Evolutionary conservation across 2,797 vertebrate species (phyloP).

Genomic region (Notamacropus eugenii): DNA sequence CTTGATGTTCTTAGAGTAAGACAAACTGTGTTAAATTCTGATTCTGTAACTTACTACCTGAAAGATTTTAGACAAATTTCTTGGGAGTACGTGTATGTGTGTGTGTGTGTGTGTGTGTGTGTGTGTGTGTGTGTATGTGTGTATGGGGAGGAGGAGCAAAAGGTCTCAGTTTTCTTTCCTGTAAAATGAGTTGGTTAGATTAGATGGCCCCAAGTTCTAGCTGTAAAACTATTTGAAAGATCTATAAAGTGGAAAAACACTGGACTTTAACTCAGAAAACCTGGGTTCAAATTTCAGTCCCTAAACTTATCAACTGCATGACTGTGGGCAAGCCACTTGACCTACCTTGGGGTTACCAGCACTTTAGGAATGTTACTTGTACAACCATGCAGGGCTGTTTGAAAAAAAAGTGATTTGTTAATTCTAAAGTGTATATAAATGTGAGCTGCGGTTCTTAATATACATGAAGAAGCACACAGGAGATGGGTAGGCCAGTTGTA

Average conservation of each 20-base stretch:
- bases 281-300: background rate
- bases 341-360: background rate
- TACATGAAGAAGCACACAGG: background rate
- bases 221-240: background rate
- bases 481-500: background rate
- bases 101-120: too few relatives aligned
- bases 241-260: background rate
- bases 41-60: background rate
- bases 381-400: background rate
- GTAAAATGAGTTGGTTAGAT: background rate
- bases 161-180: background rate
- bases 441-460: background rate
- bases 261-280: background rate
- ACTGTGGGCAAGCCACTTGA: background rate
- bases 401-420: background rate
- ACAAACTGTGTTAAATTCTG: background rate
- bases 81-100: background rate
- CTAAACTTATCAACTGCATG: background rate
- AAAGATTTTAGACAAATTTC: background rate
- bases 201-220: background rate
- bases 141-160: too few relatives aligned
- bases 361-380: background rate
- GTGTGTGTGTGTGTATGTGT: background rate
- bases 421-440: background rate
- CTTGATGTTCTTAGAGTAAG: background rate